Percentiles rank a stretch among this genome's conserved stretches.
Evolutionary conservation across 1,140 invertebrate genomes (phyloP).

Genomic region (Coelopa frigida): DNA sequence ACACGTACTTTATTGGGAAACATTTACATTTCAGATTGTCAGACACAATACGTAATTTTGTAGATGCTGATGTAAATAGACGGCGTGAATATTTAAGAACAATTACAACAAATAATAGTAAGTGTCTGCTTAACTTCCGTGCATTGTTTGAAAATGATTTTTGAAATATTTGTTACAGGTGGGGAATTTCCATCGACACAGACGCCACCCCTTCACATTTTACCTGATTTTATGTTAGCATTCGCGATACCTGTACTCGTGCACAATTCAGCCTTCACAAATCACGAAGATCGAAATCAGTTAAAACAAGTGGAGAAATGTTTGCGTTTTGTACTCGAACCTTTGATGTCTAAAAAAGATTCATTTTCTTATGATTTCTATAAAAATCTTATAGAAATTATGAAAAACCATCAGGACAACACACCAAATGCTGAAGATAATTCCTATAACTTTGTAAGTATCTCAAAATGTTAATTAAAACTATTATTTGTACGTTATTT

Average conservation of each 20-base stretch:
- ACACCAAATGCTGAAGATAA: slow-evolving; percentile 71
- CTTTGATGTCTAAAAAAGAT: slow-evolving; percentile 86
- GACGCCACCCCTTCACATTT: slow-evolving; percentile 72
- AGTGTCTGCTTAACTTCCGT: too few species aligned
- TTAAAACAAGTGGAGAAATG: slow-evolving; percentile 74
- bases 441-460: slow-evolving; percentile 53
- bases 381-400: slow-evolving; percentile 84
- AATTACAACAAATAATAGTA: slow-evolving; percentile 48
- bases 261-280: slow-evolving; percentile 78
- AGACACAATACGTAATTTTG: slow-evolving; percentile 33
- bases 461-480: not conserved
- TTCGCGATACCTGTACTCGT: slow-evolving; percentile 90
- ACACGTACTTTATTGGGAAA: not conserved
- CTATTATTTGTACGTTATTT: slow-evolving; percentile 1
- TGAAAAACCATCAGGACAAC: slow-evolving; percentile 87
- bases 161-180: slow-evolving; percentile 3
- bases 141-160: not conserved
- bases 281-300: slow-evolving; percentile 65
- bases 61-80: slow-evolving; percentile 70
- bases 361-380: slow-evolving; percentile 95
- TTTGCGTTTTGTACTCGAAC: slow-evolving; percentile 89
- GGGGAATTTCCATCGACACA: slow-evolving; percentile 45
- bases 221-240: slow-evolving; percentile 94
- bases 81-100: slow-evolving; percentile 87
- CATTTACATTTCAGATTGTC: slow-evolving; percentile 21